phyloP scores from a whole-genome alignment of 2,797 vertebrate genomes.

The Dipus sagitta region DNA sequence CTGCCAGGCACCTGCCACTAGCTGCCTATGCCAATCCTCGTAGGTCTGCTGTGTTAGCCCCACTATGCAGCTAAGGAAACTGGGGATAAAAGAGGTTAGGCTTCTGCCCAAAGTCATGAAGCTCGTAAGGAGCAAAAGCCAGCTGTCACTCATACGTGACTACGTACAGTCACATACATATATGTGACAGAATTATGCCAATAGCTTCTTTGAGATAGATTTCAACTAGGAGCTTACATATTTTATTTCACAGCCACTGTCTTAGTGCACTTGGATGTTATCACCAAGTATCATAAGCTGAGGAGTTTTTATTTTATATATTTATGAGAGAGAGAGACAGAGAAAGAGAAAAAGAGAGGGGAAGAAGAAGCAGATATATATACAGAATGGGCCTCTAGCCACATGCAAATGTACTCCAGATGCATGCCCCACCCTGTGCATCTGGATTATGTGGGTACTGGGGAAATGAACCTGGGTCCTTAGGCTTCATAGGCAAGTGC shows the following conservation, averaged over 20 bases:
- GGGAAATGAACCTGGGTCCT: too few species aligned
- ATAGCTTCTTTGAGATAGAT: neutral
- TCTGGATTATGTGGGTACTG: too few species aligned
- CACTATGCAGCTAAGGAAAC: neutral
- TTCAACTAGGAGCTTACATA: neutral
- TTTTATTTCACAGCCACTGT: neutral
- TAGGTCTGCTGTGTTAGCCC: neutral
- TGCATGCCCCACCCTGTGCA: too few species aligned
- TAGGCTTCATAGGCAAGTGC: too few species aligned
- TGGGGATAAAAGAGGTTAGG: neutral
- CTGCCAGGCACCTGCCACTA: neutral
- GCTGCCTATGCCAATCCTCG: neutral
- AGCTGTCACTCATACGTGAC: neutral
- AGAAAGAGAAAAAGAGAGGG: too few species aligned
- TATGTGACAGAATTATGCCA: neutral
- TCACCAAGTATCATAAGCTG: neutral
- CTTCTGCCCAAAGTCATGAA: neutral
- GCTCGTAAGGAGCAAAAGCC: neutral
- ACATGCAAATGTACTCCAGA: too few species aligned
- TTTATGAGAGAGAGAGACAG: too few species aligned
- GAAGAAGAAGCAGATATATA: too few species aligned
- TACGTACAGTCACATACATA: neutral
- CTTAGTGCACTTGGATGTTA: neutral
- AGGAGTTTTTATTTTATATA: neutral
- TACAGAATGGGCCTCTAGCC: too few species aligned